Conservation (phyloP, 2,888 invertebrate genomes). For the Eristalis tenax region DNA sequence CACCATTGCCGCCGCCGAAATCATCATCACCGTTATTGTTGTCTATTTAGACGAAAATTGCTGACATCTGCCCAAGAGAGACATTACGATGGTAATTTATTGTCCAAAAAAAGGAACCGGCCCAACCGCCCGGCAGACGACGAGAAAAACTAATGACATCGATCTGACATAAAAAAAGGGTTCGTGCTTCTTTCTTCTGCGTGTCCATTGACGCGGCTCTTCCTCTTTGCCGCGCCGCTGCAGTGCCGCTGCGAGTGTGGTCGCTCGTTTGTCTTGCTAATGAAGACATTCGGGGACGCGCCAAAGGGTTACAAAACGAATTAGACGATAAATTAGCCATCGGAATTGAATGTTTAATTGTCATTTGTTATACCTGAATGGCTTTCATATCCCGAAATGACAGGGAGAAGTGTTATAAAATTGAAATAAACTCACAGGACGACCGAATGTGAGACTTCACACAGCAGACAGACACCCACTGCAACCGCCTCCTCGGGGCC, state of each 20-base stretch:
- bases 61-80: conserved; percentile 71
- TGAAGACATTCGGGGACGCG: conserved; percentile 64
- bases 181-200: conserved; percentile 17
- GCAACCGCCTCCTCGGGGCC: conserved; percentile 43
- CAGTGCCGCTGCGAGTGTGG: conserved; percentile 39
- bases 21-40: conserved; percentile 62
- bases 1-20: conserved; percentile 25
- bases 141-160: conserved; percentile 55
- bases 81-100: conserved; percentile 68
- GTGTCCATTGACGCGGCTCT: not conserved
- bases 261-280: conserved; percentile 65
- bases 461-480: conserved; percentile 22
- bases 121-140: conserved; percentile 26
- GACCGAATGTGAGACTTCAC: conserved; percentile 30
- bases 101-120: conserved; percentile 41
- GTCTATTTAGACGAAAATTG: conserved; percentile 69
- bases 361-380: conserved; percentile 65
- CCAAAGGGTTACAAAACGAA: conserved; percentile 57
- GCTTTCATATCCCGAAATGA: conserved; percentile 25
- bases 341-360: conserved; percentile 62
- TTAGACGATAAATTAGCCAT: conserved; percentile 66
- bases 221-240: not conserved
- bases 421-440: not conserved
- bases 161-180: conserved; percentile 52
- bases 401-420: conserved; percentile 29